A percentile compares a stretch with the other conserved stretches of the same genome.
These are phyloP conservation scores for Phymatocera aterrima DNA, from an alignment of 2,888 invertebrate genomes.

Conservation along the genomic window DNA sequence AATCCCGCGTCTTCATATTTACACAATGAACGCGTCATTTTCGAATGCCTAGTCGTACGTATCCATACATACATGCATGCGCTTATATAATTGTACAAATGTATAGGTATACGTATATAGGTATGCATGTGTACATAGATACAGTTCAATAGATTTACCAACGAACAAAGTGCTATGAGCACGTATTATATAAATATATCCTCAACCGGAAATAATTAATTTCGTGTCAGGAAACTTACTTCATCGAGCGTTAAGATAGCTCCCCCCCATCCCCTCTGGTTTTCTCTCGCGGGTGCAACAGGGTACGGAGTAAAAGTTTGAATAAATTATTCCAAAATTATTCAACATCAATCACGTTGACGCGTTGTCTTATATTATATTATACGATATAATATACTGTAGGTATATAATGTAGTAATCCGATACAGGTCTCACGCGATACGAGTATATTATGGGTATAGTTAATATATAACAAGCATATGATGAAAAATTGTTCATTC, in stretches of 20 bases:
- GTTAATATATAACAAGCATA: too few species aligned
- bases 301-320: background rate
- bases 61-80: background rate
- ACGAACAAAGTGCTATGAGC: background rate
- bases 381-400: conserved; percentile 10
- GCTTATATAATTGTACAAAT: background rate
- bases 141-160: too few species aligned
- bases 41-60: background rate
- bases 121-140: background rate
- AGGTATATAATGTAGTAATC: background rate
- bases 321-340: conserved; percentile 39
- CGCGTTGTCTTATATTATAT: too few species aligned
- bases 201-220: conserved; percentile 43
- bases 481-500: too few species aligned
- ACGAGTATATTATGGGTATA: too few species aligned
- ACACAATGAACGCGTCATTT: too few species aligned
- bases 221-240: conserved; percentile 39
- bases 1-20: too few species aligned
- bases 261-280: too few species aligned
- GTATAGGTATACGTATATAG: background rate
- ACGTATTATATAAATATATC: conserved; percentile 34
- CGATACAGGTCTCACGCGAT: background rate
- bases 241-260: conserved; percentile 9
- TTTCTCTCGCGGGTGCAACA: too few species aligned
- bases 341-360: conserved; percentile 31